These are phyloP conservation scores for Synaphobranchus kaupii DNA, from an alignment of 2,797 vertebrate genomes.

Conservation along the genomic window DNA sequence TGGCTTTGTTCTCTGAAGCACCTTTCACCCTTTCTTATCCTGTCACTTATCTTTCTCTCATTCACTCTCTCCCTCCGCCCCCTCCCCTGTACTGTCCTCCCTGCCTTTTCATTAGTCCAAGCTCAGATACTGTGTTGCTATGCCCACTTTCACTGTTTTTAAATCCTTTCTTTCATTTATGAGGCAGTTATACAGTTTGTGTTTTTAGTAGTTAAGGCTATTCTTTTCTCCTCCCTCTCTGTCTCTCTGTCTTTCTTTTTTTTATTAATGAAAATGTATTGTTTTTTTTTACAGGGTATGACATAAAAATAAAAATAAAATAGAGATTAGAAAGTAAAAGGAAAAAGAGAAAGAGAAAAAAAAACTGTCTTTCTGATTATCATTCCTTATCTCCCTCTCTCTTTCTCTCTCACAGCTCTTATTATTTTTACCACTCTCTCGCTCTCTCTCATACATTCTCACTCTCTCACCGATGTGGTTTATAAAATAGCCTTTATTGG, in stretches of 20 bases:
- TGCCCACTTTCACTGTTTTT: not conserved
- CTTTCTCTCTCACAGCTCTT: not conserved
- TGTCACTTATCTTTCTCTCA: not conserved
- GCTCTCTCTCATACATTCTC: conserved; percentile 28
- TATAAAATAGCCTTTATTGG: not conserved
- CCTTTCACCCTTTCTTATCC: not conserved
- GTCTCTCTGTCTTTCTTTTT: not conserved
- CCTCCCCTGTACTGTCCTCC: not conserved
- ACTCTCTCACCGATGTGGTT: not conserved
- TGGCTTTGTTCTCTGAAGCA: not conserved
- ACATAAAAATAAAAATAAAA: too few relatives aligned
- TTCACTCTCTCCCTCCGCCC: not conserved
- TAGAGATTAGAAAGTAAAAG: too few relatives aligned
- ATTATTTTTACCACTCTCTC: conserved; percentile 4
- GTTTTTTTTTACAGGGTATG: too few relatives aligned
- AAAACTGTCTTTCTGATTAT: not conserved
- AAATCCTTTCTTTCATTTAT: not conserved
- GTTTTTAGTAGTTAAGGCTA: not conserved
- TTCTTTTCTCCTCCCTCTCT: not conserved
- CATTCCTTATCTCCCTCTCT: not conserved
- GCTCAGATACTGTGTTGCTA: not conserved
- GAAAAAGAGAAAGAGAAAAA: too few relatives aligned
- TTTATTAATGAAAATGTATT: too few relatives aligned
- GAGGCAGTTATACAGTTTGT: not conserved
- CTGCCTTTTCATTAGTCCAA: not conserved